Percentiles rank a stretch among this genome's conserved stretches.
phyloP scores from a whole-genome alignment of 2,113 vertebrate genomes.

The Etheostoma spectabile region DNA sequence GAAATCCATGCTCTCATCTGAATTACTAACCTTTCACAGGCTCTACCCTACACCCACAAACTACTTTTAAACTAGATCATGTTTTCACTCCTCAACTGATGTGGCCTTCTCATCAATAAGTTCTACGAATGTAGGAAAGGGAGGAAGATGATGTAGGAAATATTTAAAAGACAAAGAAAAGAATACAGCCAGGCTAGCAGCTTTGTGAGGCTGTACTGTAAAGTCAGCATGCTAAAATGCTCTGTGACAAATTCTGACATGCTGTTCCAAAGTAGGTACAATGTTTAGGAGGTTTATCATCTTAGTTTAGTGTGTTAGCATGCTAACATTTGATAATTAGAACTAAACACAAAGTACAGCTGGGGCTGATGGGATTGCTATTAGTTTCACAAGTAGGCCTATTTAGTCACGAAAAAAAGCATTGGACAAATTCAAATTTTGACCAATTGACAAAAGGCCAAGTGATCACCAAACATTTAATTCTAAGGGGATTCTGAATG shows the following conservation, averaged over 20 bases:
- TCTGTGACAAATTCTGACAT: not conserved
- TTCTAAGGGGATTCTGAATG: not conserved
- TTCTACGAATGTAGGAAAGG: conserved; percentile 12
- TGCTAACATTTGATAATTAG: not conserved
- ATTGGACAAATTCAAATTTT: not conserved
- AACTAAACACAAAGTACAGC: not conserved
- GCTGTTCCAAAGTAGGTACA: not conserved
- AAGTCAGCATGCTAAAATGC: not conserved
- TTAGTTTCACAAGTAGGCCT: not conserved
- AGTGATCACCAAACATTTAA: not conserved
- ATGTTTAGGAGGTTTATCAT: not conserved
- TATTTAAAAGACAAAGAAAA: not conserved
- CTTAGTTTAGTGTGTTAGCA: not conserved
- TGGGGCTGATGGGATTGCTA: not conserved
- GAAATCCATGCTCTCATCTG: conserved; percentile 51
- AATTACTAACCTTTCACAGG: conserved; percentile 50
- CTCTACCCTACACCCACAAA: conserved; percentile 39
- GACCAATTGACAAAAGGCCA: not conserved
- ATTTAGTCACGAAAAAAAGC: not conserved
- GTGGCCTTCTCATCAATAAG: conserved; percentile 30
- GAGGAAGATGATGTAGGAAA: conserved; percentile 10
- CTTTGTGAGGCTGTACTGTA: not conserved
- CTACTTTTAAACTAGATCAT: conserved; percentile 37
- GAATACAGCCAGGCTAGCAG: not conserved
- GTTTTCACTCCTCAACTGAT: conserved; percentile 52